Base-by-base conservation (phyloP, 1,140 invertebrate species). In the Akabosia matsudoensis region DNA sequence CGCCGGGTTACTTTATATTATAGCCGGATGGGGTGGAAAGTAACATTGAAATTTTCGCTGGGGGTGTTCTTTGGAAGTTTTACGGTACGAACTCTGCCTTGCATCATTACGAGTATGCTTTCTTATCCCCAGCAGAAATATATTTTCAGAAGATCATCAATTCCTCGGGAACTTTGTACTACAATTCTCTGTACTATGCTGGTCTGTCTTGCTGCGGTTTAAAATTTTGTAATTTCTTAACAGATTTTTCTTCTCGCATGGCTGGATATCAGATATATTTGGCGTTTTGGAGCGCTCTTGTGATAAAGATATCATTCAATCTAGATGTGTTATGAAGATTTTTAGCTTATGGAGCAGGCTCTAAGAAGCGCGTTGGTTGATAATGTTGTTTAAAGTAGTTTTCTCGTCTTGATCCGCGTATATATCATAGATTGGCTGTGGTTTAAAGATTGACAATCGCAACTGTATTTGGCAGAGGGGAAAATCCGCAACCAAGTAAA, bases 381-480 rank as follows among this genome's bases (percentile, higher is more conserved):
- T 45, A 18, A 45, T 45, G 37, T 45, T 45, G 37, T 45, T 18
- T 45, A 10, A 45, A 10, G 37, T 45, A 10, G 37, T 45, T 45
- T 45, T 7, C 37, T 45, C 37, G 7, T 45, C 18, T 45, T 45
- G 7, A 56, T 56, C 7, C 54, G 54, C 24, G 14, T n/a, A 13
- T 56, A 16, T 22, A n/a, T 56, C 54, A 56, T 22, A 56, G 7
- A 56, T 56, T 24, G 13, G n/a, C 28, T 67, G 61, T 28, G 22
- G 26, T 67, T 67, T 31, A 67, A 31, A 24, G 61, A 67, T 67
- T 67, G 61, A 67, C 61, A 67, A 67, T 67, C 31, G 61, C 61
- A 67, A 67, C 28, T 67, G 61, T 24, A 31, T 67, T 67, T 67
- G 61, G 61, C 61, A 67, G 31, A 67, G 24, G 54, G 18, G 26